Evolutionary conservation across 64 coral and sea anemone species (phyloP).

Genomic region (Trachythela sp.): DNA sequence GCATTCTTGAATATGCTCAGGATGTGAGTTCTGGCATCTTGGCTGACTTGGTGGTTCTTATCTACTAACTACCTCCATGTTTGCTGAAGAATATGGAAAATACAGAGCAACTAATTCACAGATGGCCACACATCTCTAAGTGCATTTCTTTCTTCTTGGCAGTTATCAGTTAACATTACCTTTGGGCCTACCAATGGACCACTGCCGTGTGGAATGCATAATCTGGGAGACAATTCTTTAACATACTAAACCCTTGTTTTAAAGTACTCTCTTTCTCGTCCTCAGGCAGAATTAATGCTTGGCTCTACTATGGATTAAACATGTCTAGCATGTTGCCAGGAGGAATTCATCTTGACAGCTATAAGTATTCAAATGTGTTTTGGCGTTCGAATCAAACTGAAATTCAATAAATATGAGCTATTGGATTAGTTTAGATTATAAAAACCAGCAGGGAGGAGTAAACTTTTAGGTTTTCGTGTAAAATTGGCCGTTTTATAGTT

Average conservation of each 20-base stretch:
- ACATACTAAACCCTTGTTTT: slow-evolving; percentile 45
- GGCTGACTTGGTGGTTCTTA: slow-evolving; percentile 31
- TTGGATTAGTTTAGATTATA: no score
- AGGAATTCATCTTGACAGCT: no score
- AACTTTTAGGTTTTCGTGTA: no score
- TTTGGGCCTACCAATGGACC: slow-evolving; percentile 26
- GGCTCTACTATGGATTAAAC: no score
- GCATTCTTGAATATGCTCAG: slow-evolving; percentile 49
- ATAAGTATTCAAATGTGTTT: no score
- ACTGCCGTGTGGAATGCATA: slow-evolving; percentile 52
- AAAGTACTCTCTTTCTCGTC: slow-evolving; percentile 47
- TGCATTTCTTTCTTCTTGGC: no score
- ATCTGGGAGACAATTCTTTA: slow-evolving; percentile 32
- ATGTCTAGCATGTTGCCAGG: no score
- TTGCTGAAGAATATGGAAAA: slow-evolving; percentile 59
- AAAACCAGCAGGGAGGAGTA: no score
- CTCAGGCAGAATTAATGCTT: no score
- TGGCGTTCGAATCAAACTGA: no score
- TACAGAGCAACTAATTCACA: slow-evolving; percentile 35
- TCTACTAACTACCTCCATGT: slow-evolving; percentile 53
- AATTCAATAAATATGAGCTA: no score
- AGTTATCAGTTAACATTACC: slow-evolving; percentile 36
- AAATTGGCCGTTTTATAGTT: no score
- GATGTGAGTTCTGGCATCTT: slow-evolving; percentile 38
- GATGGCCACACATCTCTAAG: slow-evolving; percentile 26